These are phyloP conservation scores for Daktulosphaira vitifoliae DNA, from an alignment of 1,140 invertebrate genomes.

Conservation along the genomic window DNA sequence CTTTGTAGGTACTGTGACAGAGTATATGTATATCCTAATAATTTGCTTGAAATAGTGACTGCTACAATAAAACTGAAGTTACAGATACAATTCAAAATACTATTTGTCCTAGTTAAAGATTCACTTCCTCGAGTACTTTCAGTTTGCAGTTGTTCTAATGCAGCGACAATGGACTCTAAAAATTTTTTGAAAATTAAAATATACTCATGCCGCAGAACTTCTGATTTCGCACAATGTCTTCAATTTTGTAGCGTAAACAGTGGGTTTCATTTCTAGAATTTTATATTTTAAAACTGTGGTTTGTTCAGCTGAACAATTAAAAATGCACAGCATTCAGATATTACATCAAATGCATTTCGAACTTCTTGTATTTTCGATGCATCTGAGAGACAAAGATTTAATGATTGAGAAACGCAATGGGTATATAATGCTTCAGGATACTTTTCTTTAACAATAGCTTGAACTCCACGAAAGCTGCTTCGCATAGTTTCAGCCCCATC, in stretches of 20 bases:
- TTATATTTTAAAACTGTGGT: neutral
- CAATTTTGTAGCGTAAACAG: neutral
- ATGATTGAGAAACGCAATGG: neutral
- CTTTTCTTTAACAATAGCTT: neutral
- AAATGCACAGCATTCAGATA: slow-evolving; percentile 6
- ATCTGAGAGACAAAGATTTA: neutral
- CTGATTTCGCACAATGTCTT: neutral
- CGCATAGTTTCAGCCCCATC: neutral
- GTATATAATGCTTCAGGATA: neutral
- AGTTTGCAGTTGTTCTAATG: slow-evolving; percentile 1
- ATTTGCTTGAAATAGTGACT: neutral
- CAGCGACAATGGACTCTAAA: neutral
- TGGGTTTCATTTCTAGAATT: neutral
- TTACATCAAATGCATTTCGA: neutral
- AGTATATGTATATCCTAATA: neutral
- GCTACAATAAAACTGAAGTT: neutral
- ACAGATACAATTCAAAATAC: neutral
- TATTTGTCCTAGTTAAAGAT: neutral
- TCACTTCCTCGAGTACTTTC: neutral
- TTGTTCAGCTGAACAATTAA: neutral
- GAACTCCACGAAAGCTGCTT: neutral
- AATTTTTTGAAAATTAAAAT: slow-evolving; percentile 6
- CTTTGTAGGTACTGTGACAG: neutral
- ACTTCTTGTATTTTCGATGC: neutral
- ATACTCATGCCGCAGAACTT: neutral